Percentiles rank a stretch among this genome's conserved stretches.
phyloP scores from a whole-genome alignment of 2,797 vertebrate genomes.

The Enteromius radiatus region DNA sequence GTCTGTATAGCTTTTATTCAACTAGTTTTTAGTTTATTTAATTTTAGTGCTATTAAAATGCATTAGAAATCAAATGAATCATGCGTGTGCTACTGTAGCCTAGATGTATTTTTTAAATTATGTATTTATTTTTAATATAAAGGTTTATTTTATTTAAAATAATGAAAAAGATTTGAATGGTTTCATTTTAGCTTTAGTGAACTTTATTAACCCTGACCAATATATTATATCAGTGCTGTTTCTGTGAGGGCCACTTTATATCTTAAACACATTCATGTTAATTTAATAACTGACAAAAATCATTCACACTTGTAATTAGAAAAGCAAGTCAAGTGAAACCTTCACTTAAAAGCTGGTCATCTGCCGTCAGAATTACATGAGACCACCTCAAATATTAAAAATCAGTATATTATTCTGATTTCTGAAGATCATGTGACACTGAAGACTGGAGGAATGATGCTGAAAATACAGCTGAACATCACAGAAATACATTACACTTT shows the following conservation, averaged over 20 bases:
- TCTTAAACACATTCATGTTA: neutral
- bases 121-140: neutral
- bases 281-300: neutral
- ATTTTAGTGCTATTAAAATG: neutral
- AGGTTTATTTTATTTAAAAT: neutral
- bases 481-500: neutral
- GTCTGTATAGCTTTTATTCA: neutral
- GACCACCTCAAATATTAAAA: neutral
- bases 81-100: neutral
- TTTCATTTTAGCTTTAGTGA: neutral
- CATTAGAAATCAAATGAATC: neutral
- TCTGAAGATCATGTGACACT: neutral
- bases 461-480: neutral
- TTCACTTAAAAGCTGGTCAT: neutral
- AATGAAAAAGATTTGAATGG: neutral
- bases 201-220: neutral
- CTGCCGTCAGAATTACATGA: neutral
- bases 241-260: neutral
- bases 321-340: conserved; percentile 7
- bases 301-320: neutral
- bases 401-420: neutral
- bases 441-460: neutral
- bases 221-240: neutral
- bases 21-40: neutral
- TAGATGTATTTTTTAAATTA: neutral